Evolutionary conservation across 2,797 vertebrate species (phyloP).

Genomic region (Cichlasoma orientale): DNA sequence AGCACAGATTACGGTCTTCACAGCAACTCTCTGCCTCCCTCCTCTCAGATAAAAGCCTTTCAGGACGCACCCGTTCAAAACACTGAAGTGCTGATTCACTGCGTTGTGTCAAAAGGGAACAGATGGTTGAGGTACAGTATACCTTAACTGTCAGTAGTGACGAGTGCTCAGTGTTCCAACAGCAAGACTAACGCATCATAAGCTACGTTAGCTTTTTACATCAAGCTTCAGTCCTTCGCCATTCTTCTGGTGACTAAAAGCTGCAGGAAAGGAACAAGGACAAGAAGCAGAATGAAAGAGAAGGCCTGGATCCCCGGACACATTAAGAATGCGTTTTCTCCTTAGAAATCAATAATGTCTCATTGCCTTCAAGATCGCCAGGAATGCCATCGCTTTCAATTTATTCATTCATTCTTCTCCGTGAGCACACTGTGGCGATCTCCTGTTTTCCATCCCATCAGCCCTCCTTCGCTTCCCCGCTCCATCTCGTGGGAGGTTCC

Average conservation of each 20-base stretch:
- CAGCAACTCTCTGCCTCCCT: slow-evolving; percentile 16
- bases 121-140: slow-evolving; percentile 41
- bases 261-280: neutral
- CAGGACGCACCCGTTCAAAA: slow-evolving; percentile 19
- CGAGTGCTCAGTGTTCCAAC: slow-evolving; percentile 15
- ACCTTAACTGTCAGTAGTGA: slow-evolving; percentile 32
- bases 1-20: slow-evolving; percentile 38
- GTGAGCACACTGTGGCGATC: slow-evolving; percentile 51
- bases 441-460: slow-evolving; percentile 33
- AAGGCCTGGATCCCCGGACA: slow-evolving; percentile 39
- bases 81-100: slow-evolving; percentile 48
- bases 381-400: slow-evolving; percentile 66
- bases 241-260: slow-evolving; percentile 13
- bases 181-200: neutral
- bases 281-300: slow-evolving; percentile 17
- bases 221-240: slow-evolving; percentile 1
- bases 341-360: slow-evolving; percentile 76
- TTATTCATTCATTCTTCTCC: slow-evolving; percentile 66
- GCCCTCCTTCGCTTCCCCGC: slow-evolving; percentile 14
- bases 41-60: slow-evolving; percentile 43
- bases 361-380: slow-evolving; percentile 62
- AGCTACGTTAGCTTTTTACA: neutral
- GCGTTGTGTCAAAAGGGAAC: slow-evolving; percentile 44
- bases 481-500: slow-evolving; percentile 37
- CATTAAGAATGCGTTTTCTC: slow-evolving; percentile 67